These are phyloP conservation scores for pig (Sus scrofa) DNA, from an alignment of 2,113 vertebrate genomes.

Conservation along the genomic window DNA sequence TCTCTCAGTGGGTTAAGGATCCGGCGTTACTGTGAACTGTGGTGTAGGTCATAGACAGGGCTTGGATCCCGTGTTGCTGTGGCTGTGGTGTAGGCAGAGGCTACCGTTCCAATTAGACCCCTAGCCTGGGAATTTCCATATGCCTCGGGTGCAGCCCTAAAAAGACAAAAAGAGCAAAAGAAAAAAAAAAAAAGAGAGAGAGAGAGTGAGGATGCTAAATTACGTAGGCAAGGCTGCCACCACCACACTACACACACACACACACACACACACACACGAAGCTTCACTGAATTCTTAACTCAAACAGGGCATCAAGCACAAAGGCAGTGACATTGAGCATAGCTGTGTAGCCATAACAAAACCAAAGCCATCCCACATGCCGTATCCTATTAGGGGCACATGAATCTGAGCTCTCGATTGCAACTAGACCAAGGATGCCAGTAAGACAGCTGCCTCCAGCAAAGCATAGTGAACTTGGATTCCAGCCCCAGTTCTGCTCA, in stretches of 20 bases:
- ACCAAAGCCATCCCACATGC: not conserved
- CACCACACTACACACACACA: not conserved
- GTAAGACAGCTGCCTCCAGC: not conserved
- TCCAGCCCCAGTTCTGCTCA: not conserved
- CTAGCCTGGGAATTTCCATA: too few species aligned
- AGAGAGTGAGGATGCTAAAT: constrained; percentile 34
- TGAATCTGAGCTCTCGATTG: not conserved
- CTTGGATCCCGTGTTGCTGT: too few species aligned
- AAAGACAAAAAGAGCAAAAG: too few species aligned
- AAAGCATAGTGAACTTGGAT: not conserved
- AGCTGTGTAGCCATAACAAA: constrained; percentile 30
- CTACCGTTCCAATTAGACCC: too few species aligned
- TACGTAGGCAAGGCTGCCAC: not conserved
- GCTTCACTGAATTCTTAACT: constrained; percentile 45
- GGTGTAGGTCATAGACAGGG: too few species aligned
- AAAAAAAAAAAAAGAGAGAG: too few species aligned
- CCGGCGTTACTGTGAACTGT: too few species aligned
- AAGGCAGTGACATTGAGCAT: not conserved
- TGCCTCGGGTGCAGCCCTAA: too few species aligned
- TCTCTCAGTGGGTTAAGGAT: too few species aligned
- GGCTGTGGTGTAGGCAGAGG: too few species aligned
- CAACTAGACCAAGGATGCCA: not conserved
- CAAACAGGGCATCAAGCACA: constrained; percentile 12
- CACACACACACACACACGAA: not conserved
- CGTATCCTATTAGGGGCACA: constrained; percentile 2